A percentile compares a stretch with the other conserved stretches of the same genome.
Evolutionary conservation across 2,797 vertebrate species (phyloP).

Genomic region (Gymnodraco acuticeps): DNA sequence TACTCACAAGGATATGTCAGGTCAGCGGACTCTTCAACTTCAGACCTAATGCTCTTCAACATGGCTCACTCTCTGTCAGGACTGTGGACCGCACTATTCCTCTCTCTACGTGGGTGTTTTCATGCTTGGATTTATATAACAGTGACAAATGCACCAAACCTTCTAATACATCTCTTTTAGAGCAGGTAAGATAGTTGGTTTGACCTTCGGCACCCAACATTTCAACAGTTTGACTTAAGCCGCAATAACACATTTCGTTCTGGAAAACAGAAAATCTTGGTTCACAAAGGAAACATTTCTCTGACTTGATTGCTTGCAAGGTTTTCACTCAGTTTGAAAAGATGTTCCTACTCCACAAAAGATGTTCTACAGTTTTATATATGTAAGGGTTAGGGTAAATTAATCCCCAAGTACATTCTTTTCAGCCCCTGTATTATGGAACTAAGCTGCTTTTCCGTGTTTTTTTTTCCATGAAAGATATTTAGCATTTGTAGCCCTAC

Average conservation of each 20-base stretch:
- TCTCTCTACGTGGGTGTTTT: conserved; percentile 2
- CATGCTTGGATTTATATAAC: neutral
- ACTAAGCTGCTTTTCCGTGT: no score
- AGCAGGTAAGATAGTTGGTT: neutral
- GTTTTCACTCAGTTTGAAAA: conserved; percentile 1
- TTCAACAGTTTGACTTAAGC: conserved; percentile 4
- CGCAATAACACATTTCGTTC: neutral
- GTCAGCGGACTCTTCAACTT: conserved; percentile 65
- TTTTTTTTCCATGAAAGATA: no score
- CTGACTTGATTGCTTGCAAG: neutral
- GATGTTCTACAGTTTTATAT: neutral
- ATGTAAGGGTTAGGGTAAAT: neutral
- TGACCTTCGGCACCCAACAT: conserved; percentile 1
- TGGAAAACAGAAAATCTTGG: neutral
- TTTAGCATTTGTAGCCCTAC: neutral
- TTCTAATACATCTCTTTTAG: neutral
- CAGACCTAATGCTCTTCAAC: conserved; percentile 62
- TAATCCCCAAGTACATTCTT: no score
- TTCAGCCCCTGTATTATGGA: no score
- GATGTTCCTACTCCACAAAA: neutral
- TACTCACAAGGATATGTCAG: conserved; percentile 73
- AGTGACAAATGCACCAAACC: neutral
- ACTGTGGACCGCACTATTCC: conserved; percentile 30
- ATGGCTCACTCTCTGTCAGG: conserved; percentile 51
- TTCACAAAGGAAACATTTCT: conserved; percentile 8